Evolutionary conservation across 2,888 invertebrate genomes (phyloP).

Genomic region (Lissocephala sabroskyi): DNA sequence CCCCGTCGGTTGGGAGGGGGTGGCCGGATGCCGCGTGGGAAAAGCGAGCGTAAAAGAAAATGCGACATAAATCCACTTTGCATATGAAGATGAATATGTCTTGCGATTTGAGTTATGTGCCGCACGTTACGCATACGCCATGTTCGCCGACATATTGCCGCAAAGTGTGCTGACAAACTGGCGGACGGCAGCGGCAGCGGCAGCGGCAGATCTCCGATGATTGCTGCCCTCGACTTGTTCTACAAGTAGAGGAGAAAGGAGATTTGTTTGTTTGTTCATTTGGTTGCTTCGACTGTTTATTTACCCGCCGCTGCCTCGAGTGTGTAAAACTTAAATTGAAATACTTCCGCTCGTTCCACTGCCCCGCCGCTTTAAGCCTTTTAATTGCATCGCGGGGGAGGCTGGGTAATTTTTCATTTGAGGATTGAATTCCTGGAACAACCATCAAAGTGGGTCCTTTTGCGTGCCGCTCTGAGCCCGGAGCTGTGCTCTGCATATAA

Average conservation of each 20-base stretch:
- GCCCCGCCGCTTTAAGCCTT: no score
- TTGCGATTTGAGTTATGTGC: constrained; percentile 25
- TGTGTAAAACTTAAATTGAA: constrained; percentile 7
- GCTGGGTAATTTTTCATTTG: no score
- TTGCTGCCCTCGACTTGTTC: background rate
- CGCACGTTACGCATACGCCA: constrained; percentile 36
- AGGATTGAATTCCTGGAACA: no score
- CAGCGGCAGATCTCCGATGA: no score
- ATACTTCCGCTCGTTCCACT: background rate
- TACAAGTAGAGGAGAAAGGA: background rate
- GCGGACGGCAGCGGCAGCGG: no score
- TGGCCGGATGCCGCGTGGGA: constrained; percentile 24
- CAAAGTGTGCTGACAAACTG: constrained; percentile 11
- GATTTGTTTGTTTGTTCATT: background rate
- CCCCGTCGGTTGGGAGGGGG: no score
- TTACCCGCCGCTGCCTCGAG: background rate
- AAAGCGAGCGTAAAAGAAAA: constrained; percentile 13
- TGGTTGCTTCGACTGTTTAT: background rate
- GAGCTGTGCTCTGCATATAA: background rate
- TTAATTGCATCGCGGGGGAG: no score
- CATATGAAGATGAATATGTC: constrained; percentile 29
- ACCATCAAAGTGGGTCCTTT: no score
- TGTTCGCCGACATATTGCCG: constrained; percentile 23
- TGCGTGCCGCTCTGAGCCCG: no score
- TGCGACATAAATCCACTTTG: constrained; percentile 43